Conservation (phyloP, 2,888 invertebrate species). For the Ochropacha duplaris region DNA sequence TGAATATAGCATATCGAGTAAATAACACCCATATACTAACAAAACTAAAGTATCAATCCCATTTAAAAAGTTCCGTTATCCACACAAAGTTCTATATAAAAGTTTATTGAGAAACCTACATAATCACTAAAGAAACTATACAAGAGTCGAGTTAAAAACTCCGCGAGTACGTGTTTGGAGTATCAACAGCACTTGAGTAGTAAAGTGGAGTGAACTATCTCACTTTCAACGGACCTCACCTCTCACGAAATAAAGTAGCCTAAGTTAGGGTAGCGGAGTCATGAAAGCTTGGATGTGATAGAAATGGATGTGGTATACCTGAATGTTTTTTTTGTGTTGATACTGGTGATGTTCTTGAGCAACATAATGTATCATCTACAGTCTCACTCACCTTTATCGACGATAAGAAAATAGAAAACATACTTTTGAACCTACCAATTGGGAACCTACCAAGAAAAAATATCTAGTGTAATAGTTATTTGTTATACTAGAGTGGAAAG, state of each 20-base stretch:
- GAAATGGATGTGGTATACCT: slow-evolving; percentile 39
- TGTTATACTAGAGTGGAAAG: too few relatives aligned
- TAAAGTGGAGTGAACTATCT: slow-evolving; percentile 69
- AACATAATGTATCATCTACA: too few relatives aligned
- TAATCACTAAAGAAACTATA: slow-evolving; percentile 36
- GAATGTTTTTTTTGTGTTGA: background rate
- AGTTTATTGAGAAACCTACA: slow-evolving; percentile 16
- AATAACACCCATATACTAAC: background rate
- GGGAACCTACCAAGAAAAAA: too few relatives aligned
- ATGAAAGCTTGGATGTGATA: background rate
- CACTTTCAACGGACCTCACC: slow-evolving; percentile 72
- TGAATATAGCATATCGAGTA: too few relatives aligned
- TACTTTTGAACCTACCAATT: too few relatives aligned
- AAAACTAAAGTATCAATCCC: slow-evolving; percentile 1
- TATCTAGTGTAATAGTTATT: too few relatives aligned
- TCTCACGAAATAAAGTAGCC: slow-evolving; percentile 73
- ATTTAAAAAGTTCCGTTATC: background rate
- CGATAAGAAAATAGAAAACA: too few relatives aligned
- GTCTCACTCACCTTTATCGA: too few relatives aligned
- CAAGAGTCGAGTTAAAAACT: slow-evolving; percentile 50
- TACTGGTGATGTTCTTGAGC: background rate
- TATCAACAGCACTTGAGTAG: slow-evolving; percentile 38
- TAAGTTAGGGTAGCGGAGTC: slow-evolving; percentile 26
- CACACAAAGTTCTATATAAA: slow-evolving; percentile 8
- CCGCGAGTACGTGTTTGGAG: slow-evolving; percentile 49